phyloP scores from a whole-genome alignment of 2,888 invertebrate genomes.

The Gerosis bhagava region DNA sequence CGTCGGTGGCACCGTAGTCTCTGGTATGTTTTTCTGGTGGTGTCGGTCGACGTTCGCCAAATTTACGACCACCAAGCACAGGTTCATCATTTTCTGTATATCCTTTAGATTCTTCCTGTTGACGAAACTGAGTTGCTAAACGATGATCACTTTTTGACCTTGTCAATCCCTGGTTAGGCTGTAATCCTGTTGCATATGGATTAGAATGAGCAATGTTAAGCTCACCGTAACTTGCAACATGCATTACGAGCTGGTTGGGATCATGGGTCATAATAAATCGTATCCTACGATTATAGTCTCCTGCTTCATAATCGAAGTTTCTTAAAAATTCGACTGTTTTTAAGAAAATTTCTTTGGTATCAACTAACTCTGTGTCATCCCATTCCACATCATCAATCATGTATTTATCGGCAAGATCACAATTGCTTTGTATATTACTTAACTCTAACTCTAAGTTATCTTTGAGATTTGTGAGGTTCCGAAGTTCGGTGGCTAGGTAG shows the following conservation, averaged over 20 bases:
- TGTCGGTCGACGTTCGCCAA: constrained; percentile 86
- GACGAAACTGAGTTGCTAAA: constrained; percentile 93
- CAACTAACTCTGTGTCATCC: constrained; percentile 96
- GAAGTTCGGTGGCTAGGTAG: constrained; percentile 93
- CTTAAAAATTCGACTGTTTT: constrained; percentile 97
- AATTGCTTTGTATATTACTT: constrained; percentile 97
- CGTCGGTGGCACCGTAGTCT: constrained; percentile 83
- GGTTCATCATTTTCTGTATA: constrained; percentile 87
- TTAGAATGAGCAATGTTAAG: constrained; percentile 89
- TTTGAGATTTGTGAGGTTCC: constrained; percentile 92
- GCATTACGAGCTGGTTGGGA: constrained; percentile 94
- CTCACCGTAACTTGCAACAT: constrained; percentile 95
- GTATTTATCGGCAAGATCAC: constrained; percentile 97
- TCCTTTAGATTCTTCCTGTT: constrained; percentile 89
- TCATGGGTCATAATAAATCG: constrained; percentile 95
- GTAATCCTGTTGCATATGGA: constrained; percentile 82
- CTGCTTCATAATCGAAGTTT: constrained; percentile 96
- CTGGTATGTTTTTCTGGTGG: constrained; percentile 77
- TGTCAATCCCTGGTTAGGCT: constrained; percentile 90
- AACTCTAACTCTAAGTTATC: constrained; percentile 97
- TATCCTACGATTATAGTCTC: constrained; percentile 93
- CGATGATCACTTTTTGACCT: constrained; percentile 97
- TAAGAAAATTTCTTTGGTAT: constrained; percentile 97
- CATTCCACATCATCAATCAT: constrained; percentile 95
- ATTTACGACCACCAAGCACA: constrained; percentile 88